phyloP scores from a whole-genome alignment of 2,888 invertebrate genomes.

The Athalia circularis region DNA sequence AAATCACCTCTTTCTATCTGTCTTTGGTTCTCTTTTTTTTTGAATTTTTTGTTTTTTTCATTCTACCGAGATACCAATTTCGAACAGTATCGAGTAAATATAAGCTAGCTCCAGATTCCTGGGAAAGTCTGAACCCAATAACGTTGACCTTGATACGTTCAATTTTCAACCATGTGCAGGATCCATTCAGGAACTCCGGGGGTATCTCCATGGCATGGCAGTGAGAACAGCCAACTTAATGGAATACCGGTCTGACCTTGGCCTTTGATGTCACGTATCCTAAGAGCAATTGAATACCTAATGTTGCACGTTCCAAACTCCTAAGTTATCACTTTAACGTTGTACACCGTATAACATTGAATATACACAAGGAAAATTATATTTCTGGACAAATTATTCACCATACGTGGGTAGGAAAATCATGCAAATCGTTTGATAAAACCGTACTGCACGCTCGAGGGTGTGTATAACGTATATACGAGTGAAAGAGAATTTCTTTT shows the following conservation, averaged over 20 bases:
- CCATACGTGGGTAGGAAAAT: neutral
- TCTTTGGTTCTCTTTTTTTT: neutral
- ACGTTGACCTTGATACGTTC: constrained; percentile 17
- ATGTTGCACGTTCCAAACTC: neutral
- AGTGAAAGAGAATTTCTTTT: too few species aligned
- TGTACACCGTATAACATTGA: neutral
- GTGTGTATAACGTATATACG: too few species aligned
- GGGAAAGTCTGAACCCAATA: constrained; percentile 30
- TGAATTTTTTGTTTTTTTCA: neutral
- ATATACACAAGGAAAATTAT: constrained; percentile 2
- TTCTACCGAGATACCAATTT: constrained; percentile 24
- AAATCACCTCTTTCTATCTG: constrained; percentile 32
- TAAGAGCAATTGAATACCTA: constrained; percentile 29
- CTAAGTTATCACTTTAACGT: constrained; percentile 1
- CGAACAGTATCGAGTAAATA: constrained; percentile 39
- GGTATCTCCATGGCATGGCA: neutral
- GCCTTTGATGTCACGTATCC: constrained; percentile 35
- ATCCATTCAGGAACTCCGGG: constrained; percentile 36
- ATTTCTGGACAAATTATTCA: too few species aligned
- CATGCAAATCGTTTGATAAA: neutral
- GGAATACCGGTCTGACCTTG: constrained; percentile 40
- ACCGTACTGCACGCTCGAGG: neutral
- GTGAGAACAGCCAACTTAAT: constrained; percentile 32
- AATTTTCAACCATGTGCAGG: constrained; percentile 6
- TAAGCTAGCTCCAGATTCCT: constrained; percentile 37